Percentiles rank a stretch among this genome's conserved stretches.
These are phyloP conservation scores for Diachasmimorpha longicaudata DNA, from an alignment of 1,140 invertebrate species.

Conservation along the genomic window DNA sequence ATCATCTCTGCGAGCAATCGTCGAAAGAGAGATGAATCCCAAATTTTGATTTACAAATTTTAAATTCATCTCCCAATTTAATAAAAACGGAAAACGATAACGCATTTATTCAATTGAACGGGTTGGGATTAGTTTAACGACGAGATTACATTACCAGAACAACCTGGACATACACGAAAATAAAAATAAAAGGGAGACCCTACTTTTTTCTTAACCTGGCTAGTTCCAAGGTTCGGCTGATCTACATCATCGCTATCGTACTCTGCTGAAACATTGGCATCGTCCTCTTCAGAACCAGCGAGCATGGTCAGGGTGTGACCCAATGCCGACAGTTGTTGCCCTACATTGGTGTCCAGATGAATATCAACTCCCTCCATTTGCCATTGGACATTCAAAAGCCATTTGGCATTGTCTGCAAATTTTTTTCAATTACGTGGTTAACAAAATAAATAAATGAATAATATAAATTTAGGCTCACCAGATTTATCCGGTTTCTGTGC, in stretches of 20 bases:
- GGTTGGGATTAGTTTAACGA: background rate
- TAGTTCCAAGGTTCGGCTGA: slow-evolving; percentile 69
- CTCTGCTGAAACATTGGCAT: slow-evolving; percentile 70
- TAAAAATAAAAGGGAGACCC: slow-evolving; percentile 45
- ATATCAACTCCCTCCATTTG: slow-evolving; percentile 99
- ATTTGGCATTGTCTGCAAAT: slow-evolving; percentile 88
- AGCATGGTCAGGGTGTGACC: slow-evolving; percentile 95
- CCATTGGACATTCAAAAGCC: slow-evolving; percentile 97
- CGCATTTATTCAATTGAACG: no score
- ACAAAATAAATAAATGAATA: slow-evolving; percentile 19
- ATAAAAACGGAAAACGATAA: no score
- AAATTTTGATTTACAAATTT: no score
- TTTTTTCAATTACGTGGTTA: no score
- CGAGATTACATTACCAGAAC: background rate
- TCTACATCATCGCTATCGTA: slow-evolving; percentile 83
- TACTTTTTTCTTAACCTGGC: slow-evolving; percentile 62
- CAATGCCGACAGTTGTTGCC: slow-evolving; percentile 91
- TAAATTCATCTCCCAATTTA: no score
- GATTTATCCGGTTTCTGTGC: slow-evolving; percentile 74
- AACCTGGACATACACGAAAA: slow-evolving; percentile 13
- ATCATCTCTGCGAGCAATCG: background rate
- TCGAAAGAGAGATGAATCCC: background rate
- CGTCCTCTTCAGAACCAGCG: slow-evolving; percentile 85
- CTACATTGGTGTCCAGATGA: slow-evolving; percentile 94
- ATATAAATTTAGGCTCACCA: slow-evolving; percentile 44